Evolutionary conservation across 2,113 vertebrate species (phyloP), one percentile per base, ranked within the genome.

Genomic region (Rhinoderma darwinii): DNA sequence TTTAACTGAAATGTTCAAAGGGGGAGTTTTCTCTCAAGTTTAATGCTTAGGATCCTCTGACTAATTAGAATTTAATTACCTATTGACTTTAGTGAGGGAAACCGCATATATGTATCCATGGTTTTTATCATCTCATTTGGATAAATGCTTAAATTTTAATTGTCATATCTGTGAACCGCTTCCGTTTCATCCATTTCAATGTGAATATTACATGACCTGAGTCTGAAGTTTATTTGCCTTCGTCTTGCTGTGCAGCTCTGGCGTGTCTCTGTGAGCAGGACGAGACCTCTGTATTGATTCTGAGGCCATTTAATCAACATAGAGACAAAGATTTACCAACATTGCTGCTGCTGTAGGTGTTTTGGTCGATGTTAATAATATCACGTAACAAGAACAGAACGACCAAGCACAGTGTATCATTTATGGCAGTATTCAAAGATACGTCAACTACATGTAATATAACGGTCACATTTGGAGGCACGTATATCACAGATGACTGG

Each of bases 271-370:
- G 20, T 30, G 20, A 39, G 50, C 47, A 44, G 41, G 47, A 37
- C 43, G 51, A 63, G 74, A 70, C 41, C 43, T 84, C 72, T 30
- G 18, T 79, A 79, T 86, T 68, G 90, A 90, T 89, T 54, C 20
- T 41, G 83, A 35, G n/a, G 37, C 39, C 43, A 84, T 84, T 84
- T 84, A 84, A 84, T 76, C 83, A 76, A 30, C 68, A 20, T 25
- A 12, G 76, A 78, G 50, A 78, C 50, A 30, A 68, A 73, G 44
- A 70, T 56, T 84, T 73, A 72, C 66, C 82, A 73, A 74, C 37
- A 37, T 5, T 22, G 72, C 83, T 76, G 35, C 70, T 44, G 22
- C 44, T 76, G 37, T 56, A 85, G 51, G 72, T 77, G 83, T 85
- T 32, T 63, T 32, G 56, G 51, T 59, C 44, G 76, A 84, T 84